Conservation (phyloP, 2,888 invertebrate species). For the Apotomis betuletana region DNA sequence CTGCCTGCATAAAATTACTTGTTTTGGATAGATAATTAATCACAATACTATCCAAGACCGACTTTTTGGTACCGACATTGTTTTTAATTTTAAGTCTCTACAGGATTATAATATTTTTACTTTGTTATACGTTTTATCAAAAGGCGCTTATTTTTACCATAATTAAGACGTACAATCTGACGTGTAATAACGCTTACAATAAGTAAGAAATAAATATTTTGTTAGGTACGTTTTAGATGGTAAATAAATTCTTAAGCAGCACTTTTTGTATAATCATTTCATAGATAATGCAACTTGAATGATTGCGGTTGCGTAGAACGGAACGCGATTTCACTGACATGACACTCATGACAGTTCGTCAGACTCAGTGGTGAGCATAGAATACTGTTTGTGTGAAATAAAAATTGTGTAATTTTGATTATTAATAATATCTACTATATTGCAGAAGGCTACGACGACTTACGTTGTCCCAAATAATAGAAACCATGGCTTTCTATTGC, state of each 20-base stretch:
- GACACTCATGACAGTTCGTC: conserved; percentile 49
- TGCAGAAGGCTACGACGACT: conserved; percentile 65
- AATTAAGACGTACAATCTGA: no score
- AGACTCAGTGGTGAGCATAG: conserved; percentile 62
- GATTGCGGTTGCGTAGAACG: neutral
- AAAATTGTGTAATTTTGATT: conserved; percentile 45
- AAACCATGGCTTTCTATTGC: conserved; percentile 69
- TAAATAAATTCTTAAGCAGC: neutral
- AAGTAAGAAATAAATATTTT: no score
- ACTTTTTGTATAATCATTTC: neutral
- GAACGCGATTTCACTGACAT: conserved; percentile 17
- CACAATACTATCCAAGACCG: no score
- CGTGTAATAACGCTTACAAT: no score
- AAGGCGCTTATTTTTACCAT: no score
- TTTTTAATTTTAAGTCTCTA: no score
- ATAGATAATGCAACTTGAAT: neutral
- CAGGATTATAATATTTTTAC: no score
- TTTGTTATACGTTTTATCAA: no score
- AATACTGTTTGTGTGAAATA: conserved; percentile 49
- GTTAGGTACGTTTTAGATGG: no score
- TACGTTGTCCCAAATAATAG: conserved; percentile 39
- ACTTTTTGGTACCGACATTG: no score
- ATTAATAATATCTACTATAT: conserved; percentile 44
- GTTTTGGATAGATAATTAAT: no score
- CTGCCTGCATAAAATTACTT: neutral